phyloP scores from a whole-genome alignment of 2,797 vertebrate genomes.

The Siniperca undulata region DNA sequence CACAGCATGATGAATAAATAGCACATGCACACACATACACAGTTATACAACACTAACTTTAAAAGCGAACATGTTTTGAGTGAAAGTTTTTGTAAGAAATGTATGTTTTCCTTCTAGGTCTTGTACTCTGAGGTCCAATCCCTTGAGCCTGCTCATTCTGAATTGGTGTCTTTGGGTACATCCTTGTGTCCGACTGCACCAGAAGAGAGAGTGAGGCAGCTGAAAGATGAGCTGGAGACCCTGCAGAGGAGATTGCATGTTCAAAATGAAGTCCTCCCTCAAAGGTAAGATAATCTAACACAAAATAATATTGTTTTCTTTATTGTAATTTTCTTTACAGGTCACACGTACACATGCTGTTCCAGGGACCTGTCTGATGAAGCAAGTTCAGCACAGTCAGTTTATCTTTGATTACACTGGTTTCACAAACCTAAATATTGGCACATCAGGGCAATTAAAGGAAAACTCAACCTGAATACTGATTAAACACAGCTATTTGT shows the following conservation, averaged over 20 bases:
- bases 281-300: slow-evolving; percentile 82
- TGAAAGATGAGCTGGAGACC: slow-evolving; percentile 85
- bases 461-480: not conserved
- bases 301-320: not conserved
- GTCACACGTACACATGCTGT: not conserved
- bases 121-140: slow-evolving; percentile 85
- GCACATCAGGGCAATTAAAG: not conserved
- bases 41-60: not conserved
- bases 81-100: not conserved
- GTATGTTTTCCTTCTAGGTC: slow-evolving; percentile 78
- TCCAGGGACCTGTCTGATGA: not conserved
- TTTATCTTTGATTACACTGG: not conserved
- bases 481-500: not conserved
- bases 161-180: slow-evolving; percentile 83
- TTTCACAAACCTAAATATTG: not conserved
- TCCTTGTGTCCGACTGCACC: slow-evolving; percentile 87
- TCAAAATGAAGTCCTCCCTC: slow-evolving; percentile 86
- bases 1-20: not conserved
- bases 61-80: not conserved
- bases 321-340: not conserved
- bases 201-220: slow-evolving; percentile 80
- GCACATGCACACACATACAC: not conserved
- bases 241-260: slow-evolving; percentile 85
- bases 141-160: slow-evolving; percentile 79
- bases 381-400: not conserved